Base-by-base conservation (phyloP, 2,888 invertebrate species). In the Allacma fusca region DNA sequence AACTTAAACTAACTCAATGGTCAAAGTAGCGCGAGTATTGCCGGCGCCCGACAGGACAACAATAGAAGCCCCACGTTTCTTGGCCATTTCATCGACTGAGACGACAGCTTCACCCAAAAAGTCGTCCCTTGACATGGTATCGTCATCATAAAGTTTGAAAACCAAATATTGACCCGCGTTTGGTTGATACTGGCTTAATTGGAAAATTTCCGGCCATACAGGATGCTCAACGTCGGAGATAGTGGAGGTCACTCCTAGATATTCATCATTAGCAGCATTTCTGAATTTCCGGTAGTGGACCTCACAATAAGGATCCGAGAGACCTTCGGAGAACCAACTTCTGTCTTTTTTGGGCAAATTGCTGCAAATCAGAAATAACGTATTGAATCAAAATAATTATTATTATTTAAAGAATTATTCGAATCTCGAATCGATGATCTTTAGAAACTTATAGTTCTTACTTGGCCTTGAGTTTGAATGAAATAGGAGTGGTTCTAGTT, bases 101-200 rank as follows among this genome's bases (percentile, higher is more conserved):
- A 34, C 40, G 4, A 69, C 21, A 5, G 69, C 43, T 40, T 69
- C 69, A 12, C 69, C 69, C 19, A 69, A 34, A n/a, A 24, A 69
- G 21, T 69, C 69, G 40, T 69, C 40, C 9, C 40, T 21, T 4
- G 69, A 21, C 9, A 69, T 16, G 13, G 69, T 40, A 40, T 69
- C 69, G 2, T 69, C 43, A 40, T 69, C 69, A n/a, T 69, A 69
- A 9, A 69, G 28, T 69, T 21, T 29, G 40, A 69, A 69, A 21
- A 34, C n/a, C 69, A 69, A 69, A 40, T 69, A 69, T 24, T 69
- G 69, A n/a, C 26, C 40, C 29, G 69, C 34, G n/a, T 40, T 29
- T 9, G 19, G 40, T 21, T 69, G 69, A 40, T 34, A 34, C 40
- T 69, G 69, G n/a, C 40, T 29, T 7, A 69, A 34, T 21, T 69